Conservation (phyloP, 1,140 invertebrate species). For the Zaprionus kolodkinae region DNA sequence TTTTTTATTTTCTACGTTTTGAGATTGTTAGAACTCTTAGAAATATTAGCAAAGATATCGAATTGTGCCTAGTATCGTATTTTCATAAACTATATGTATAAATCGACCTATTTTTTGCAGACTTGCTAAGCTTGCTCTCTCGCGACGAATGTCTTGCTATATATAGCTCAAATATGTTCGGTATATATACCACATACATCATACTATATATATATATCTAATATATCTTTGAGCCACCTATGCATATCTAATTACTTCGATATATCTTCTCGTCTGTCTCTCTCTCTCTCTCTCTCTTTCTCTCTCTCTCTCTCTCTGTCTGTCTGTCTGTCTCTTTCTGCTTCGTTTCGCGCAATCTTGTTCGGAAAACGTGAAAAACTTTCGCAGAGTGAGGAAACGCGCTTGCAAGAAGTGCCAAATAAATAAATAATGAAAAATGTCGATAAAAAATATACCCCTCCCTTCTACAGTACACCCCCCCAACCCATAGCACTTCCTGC, state of each 20-base stretch:
- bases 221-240: not conserved
- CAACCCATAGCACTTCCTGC: conserved; percentile 3
- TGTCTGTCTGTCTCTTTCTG: not conserved
- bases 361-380: not conserved
- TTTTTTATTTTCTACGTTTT: too few relatives aligned
- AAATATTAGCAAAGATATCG: too few relatives aligned
- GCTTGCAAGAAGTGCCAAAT: conserved; percentile 59
- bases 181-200: not conserved
- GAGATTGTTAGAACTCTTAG: too few relatives aligned
- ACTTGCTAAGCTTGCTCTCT: not conserved
- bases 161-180: not conserved
- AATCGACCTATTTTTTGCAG: not conserved
- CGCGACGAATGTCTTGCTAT: not conserved
- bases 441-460: conserved; percentile 64
- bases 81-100: not conserved
- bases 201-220: not conserved
- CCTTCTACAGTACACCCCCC: not conserved
- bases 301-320: conserved; percentile 1
- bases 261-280: conserved; percentile 3
- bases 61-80: too few relatives aligned
- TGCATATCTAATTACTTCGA: conserved; percentile 2
- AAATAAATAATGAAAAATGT: conserved; percentile 78
- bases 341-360: not conserved
- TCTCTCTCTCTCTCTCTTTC: not conserved
- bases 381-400: conserved; percentile 9